Evolutionary conservation across 1,140 invertebrate genomes (phyloP), one percentile per base, ranked within the genome.

Genomic region (Amyelois transitella): DNA sequence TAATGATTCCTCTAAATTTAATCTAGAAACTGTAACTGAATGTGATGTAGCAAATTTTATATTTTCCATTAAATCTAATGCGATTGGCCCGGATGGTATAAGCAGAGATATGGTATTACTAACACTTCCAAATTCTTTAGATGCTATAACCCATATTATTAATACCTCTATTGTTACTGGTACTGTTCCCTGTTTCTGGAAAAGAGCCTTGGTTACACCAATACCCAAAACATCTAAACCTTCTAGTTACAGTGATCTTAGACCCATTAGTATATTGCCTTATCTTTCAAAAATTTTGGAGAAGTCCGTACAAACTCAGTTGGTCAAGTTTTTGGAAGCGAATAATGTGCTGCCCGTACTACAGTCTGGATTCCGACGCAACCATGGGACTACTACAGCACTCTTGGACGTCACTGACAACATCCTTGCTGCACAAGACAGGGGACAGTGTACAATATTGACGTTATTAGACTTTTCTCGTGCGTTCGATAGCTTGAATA

Each of bases 371-470:
- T 44, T 44, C 14, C 43, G 43, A 1, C 2, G 8, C 1, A 17
- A 19, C 4, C 43, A 10, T 28, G 10, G 21, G 1, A 51, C 48
- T 6, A 21, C 21, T 3, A 51, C 48, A 22, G 22, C 48, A 2
- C 18, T 51, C 6, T 18, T 28, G 6, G 48, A 51, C 10, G 48
- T 51, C 24, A 51, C 48, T 4, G 48, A 51, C 22, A 51, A 51
- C 14, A 28, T 51, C 17, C 14, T 51, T 2, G 22, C 48, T 18
- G 22, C 6, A 12, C 22, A 51, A 17, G 48, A 51, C 10, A 6
- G 0, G 10, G 48, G 48, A 3, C n/a, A 7, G 1, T 6, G 48
- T 17, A 51, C 48, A 6, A 18, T 51, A 4, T 22, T 51, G 6
- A 7, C 24, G 1, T 22, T 51, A 17, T 21, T 51, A 6, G 48